phyloP scores from a whole-genome alignment of 1,140 invertebrate species.

The Drosophila parvula region DNA sequence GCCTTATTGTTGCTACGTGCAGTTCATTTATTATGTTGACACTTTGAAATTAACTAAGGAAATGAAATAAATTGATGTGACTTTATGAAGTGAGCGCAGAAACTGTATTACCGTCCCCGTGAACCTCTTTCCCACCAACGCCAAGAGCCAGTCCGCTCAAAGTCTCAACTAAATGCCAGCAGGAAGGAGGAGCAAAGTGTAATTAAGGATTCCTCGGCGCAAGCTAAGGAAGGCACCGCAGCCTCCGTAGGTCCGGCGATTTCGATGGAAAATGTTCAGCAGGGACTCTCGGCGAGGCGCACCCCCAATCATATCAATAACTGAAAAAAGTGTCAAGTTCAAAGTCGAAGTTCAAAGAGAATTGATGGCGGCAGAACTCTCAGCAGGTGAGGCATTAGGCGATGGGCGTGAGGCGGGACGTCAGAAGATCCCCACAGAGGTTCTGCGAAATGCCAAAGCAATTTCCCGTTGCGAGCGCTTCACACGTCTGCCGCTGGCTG shows the following conservation, averaged over 20 bases:
- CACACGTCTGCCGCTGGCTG: slow-evolving; percentile 47
- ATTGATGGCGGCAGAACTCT: not conserved
- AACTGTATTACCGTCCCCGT: slow-evolving; percentile 42
- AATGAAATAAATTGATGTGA: slow-evolving; percentile 82
- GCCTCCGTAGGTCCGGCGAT: not conserved
- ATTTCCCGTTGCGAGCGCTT: slow-evolving; percentile 62
- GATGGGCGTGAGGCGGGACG: not conserved
- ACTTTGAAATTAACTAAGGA: slow-evolving; percentile 82
- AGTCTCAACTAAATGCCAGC: slow-evolving; percentile 27
- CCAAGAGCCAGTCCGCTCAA: slow-evolving; percentile 33
- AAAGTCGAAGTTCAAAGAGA: slow-evolving; percentile 50
- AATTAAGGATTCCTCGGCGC: slow-evolving; percentile 63
- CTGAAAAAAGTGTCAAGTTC: slow-evolving; percentile 51
- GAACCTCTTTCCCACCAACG: not conserved
- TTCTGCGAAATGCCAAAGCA: slow-evolving; percentile 46
- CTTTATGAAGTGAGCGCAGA: slow-evolving; percentile 76
- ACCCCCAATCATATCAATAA: slow-evolving; percentile 46
- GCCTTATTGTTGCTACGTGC: slow-evolving; percentile 62
- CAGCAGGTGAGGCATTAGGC: not conserved
- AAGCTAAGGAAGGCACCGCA: no score
- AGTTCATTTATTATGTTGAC: slow-evolving; percentile 83
- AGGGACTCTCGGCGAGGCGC: no score
- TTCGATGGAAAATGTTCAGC: not conserved
- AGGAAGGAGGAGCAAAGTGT: slow-evolving; percentile 2
- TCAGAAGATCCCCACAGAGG: not conserved